These are phyloP conservation scores for Bibio marci DNA, from an alignment of 2,888 invertebrate species.

Conservation along the genomic window DNA sequence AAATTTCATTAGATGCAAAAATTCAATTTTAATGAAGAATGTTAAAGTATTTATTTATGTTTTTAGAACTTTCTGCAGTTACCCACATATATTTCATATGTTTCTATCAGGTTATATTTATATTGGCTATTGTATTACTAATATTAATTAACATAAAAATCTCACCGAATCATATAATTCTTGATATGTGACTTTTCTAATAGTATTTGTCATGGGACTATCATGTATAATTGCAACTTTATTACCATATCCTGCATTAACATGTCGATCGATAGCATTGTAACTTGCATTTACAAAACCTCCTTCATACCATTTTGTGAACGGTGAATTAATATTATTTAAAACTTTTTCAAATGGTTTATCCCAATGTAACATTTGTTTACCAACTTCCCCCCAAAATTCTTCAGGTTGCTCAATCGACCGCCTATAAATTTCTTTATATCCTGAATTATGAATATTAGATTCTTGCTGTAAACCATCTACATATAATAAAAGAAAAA, in stretches of 20 bases:
- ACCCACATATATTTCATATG: too few species aligned
- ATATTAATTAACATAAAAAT: not conserved
- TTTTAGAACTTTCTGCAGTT: too few species aligned
- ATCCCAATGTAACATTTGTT: constrained; percentile 54
- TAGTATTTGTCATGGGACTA: constrained; percentile 67
- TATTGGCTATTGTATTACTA: too few species aligned
- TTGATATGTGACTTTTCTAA: constrained; percentile 60
- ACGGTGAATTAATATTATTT: constrained; percentile 68
- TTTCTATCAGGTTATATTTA: too few species aligned
- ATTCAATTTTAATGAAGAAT: too few species aligned
- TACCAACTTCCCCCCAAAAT: constrained; percentile 74
- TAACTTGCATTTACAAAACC: constrained; percentile 86
- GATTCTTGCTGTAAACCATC: constrained; percentile 7
- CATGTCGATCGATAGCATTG: constrained; percentile 84
- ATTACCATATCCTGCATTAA: constrained; percentile 57
- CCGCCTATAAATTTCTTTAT: constrained; percentile 43
- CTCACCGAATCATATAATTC: constrained; percentile 62
- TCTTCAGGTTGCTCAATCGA: constrained; percentile 63
- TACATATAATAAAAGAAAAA: constrained; percentile 3
- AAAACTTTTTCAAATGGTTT: constrained; percentile 71
- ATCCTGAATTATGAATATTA: constrained; percentile 31
- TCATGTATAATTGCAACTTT: constrained; percentile 77
- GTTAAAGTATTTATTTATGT: too few species aligned
- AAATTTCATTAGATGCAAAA: too few species aligned
- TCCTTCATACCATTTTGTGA: constrained; percentile 75